Evolutionary conservation across 35 echinoderm and acorn worm species (phyloP).

Genomic region (Holothuria glaberrima): DNA sequence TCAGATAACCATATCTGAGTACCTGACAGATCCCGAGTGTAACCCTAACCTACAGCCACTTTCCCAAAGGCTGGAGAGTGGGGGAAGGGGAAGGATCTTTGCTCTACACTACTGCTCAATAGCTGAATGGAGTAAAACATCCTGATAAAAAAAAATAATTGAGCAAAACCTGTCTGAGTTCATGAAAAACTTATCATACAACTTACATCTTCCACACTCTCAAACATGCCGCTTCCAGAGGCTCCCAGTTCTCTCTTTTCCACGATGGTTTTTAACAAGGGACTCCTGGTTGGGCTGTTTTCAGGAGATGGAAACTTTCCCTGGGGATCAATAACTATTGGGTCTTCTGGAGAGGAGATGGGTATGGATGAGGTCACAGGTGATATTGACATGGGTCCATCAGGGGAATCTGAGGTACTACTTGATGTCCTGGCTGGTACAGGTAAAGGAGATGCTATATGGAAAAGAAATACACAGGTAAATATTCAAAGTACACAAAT

Average conservation of each 20-base stretch:
- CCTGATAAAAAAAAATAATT: not conserved
- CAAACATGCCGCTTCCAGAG: constrained; percentile 30
- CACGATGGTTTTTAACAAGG: constrained; percentile 42
- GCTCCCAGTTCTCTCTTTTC: not conserved
- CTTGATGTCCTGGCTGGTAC: constrained; percentile 84
- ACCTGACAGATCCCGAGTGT: no score
- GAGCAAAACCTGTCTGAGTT: not conserved
- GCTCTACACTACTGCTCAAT: no score
- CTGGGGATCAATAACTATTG: constrained; percentile 43
- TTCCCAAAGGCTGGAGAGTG: no score
- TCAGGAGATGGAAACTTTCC: constrained; percentile 7
- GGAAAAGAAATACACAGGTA: not conserved
- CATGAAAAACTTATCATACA: not conserved
- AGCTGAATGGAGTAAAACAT: no score
- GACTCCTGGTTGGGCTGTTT: constrained; percentile 31
- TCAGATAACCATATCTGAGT: no score
- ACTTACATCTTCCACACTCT: constrained; percentile 55
- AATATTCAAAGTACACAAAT: not conserved
- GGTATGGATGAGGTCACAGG: constrained; percentile 85
- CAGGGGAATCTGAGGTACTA: constrained; percentile 83
- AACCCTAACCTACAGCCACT: no score
- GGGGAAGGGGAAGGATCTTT: no score
- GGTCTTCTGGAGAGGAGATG: constrained; percentile 95
- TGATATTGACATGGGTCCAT: constrained; percentile 76
- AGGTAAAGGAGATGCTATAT: constrained; percentile 88